Base-by-base conservation (phyloP, 2,797 vertebrate genomes). In the Acrocephalus scirpaceus region DNA sequence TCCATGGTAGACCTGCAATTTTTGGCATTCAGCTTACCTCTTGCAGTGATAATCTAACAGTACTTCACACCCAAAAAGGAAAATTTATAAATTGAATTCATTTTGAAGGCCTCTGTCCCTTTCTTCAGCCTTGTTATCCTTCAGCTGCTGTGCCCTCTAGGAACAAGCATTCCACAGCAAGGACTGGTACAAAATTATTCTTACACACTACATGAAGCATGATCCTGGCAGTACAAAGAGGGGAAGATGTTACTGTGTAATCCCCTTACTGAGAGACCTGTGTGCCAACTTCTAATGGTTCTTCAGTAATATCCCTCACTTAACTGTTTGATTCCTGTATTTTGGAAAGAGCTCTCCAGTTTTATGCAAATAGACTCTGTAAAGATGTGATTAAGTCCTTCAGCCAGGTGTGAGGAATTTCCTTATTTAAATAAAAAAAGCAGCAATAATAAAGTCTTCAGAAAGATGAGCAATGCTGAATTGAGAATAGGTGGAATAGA, bases 141-240 rank as follows among this genome's bases (percentile, higher is more conserved):
- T 30, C 10, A 38, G 29, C 10, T 50, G 38, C 54, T 70, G 13
- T 85, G 60, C 25, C 38, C 13, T 75, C 32, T 26, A 56, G 69
- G 25, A 82, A 4, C 40, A 72, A 58, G 7, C 51, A 36, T 73
- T 62, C 23, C 6, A 13, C 30, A 21, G 3, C 5, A 58, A 53
- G 36, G 10, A 40, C 7, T 66, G 8, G 8, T 45, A 40, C 70
- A 10, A 38, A 74, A 45, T 57, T 44, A 7, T 25, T 83, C 20
- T 32, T 44, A 3, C 1, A 3, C 48, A 3, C 22, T 29, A 3
- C n/a, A 11, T 0, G 1, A 48, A 74, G 45, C 32, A 9, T 26
- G 17, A 56, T 74, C 53, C 30, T 67, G 60, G 51, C 48, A 60
- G 22, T n/a, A 34, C 17, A 62, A 25, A 57, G 81, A 36, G 61